Evolutionary conservation across 2,113 vertebrate genomes (phyloP).

Genomic region (Leucoraja erinaceus): DNA sequence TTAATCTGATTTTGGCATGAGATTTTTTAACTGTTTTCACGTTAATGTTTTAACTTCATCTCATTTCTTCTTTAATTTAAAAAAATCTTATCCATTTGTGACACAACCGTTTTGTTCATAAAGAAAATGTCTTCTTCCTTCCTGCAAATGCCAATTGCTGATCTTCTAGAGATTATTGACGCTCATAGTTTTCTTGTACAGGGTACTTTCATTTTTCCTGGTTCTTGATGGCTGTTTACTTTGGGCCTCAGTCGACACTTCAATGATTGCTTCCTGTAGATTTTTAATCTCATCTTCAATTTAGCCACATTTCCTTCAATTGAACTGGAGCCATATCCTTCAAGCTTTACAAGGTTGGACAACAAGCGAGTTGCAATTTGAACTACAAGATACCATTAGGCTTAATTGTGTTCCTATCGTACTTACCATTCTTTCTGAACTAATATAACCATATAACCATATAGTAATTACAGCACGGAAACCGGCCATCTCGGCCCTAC

Average conservation of each 20-base stretch:
- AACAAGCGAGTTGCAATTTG: constrained; percentile 11
- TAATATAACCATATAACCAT: no score
- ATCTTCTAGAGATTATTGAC: neutral
- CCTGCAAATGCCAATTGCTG: neutral
- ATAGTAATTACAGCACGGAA: no score
- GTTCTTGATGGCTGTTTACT: neutral
- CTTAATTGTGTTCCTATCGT: neutral
- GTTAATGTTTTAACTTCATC: neutral
- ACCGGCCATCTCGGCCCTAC: no score
- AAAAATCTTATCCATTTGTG: neutral
- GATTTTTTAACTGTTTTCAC: neutral
- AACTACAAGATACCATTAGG: neutral
- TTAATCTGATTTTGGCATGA: neutral
- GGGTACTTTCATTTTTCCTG: neutral
- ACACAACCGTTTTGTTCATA: neutral
- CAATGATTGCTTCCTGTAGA: neutral
- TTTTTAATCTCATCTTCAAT: neutral
- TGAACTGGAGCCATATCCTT: neutral
- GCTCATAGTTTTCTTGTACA: neutral
- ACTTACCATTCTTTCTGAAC: neutral
- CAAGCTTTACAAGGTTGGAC: neutral
- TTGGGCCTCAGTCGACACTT: neutral
- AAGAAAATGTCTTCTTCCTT: neutral
- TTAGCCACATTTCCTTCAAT: neutral
- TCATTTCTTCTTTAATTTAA: neutral